Base-by-base conservation (phyloP, 2,113 vertebrate genomes). In the Cnemophilus loriae region DNA sequence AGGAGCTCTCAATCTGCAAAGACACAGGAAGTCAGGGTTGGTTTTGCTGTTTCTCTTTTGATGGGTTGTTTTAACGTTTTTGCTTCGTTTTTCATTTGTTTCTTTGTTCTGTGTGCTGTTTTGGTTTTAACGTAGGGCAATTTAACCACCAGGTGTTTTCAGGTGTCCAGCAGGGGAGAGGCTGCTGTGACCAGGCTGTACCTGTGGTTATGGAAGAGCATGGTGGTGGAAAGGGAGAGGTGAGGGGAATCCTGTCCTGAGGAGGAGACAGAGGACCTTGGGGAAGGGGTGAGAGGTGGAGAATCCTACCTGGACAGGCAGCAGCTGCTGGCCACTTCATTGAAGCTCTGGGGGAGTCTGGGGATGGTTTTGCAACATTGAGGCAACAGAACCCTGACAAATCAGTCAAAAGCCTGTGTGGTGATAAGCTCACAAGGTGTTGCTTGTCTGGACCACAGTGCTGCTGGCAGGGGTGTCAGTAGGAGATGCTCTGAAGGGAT, bases 1-100 rank as follows among this genome's bases (percentile, higher is more conserved):
- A 64, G 67, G 26, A 95, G 26, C 20, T 85, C 20, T 81, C 35
- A 57, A 7, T 63, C 59, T 91, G 60, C 77, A 92, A 73, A 73
- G 22, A 55, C 39, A 59, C 9, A 42, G 46, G 77, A 93, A 89
- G 17, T 60, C 23, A 15, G 16, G 10, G 4, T 16, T 32, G 10
- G 14, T 33, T 42, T 49, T 26, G 13, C 17, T 44, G 9, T 33
- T 75, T 53, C 30, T 67, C 30, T 47, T 56, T 57, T 53, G 11
- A 24, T 44, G 20, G 22, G 12, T 44, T 39, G 19, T 41, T 68
- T 60, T 55, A 16, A 21, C 17, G 16, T 8, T 60, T 65, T 52
- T 69, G 17, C 3, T 46, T 59, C 2, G 1, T 5, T 24, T 44
- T 82, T 23, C 12, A 1, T 37, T n/a, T n/a, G 4, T 56, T 69